Base-by-base conservation (phyloP, 2,888 invertebrate species). In the Diplolepis rosae region DNA sequence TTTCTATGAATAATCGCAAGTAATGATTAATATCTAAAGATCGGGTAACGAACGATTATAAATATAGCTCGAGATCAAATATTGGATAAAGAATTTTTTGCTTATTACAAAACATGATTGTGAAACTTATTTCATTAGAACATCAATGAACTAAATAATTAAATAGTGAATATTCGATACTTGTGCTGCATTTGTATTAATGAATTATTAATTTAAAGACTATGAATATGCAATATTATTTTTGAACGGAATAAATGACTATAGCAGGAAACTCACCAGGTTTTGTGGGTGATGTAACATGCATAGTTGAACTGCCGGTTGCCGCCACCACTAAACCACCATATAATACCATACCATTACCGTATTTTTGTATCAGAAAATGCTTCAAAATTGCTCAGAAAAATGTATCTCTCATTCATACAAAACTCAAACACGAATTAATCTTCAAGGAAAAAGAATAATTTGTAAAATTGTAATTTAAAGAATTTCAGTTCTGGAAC, bases 271-370 rank as follows among this genome's bases (percentile, higher is more conserved):
- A 88, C 88, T 88, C 87, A 88, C 88, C 88, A 82, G 85, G 83
- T 76, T 87, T 88, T 76, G 86, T 86, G 82, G 87, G 87, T 87
- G 88, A 88, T 80, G 88, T 83, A 81, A 84, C 85, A 87, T 88
- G 88, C 86, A 88, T 85, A 85, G 87, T 80, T 80, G 88, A 83
- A 84, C 83, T 85, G 82, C 87, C 85, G 78, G 85, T 86, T 81
- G 86, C 84, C 83, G 87, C 81, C 85, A 87, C 86, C 85, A 87
- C 88, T 88, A 88, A 87, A 88, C 83, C 86, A 88, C 80, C 85
- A 86, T 83, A 87, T 32, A 54, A 54, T 79, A 83, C 82, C 84
- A 82, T 84, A 83, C 83, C 81, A 84, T 86, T 83, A 85, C 84
- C 82, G 80, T 45, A 45, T 61, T 65, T 72, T 42, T 28, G 70